phyloP scores from a whole-genome alignment of 2,888 invertebrate genomes.

The Apodemia mormo region DNA sequence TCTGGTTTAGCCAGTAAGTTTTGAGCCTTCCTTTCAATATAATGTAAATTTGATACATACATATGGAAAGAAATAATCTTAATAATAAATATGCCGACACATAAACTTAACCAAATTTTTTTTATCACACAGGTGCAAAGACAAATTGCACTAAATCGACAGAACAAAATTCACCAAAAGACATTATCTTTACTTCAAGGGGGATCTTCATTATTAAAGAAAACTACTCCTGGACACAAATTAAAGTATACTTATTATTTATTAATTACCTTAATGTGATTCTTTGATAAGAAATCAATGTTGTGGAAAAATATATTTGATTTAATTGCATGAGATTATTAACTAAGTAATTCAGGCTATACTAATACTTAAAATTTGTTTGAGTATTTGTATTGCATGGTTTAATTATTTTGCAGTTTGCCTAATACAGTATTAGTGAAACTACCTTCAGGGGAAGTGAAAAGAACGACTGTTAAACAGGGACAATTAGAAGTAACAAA shows the following conservation, averaged over 20 bases:
- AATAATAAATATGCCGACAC: too few relatives aligned
- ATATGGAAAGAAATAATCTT: too few relatives aligned
- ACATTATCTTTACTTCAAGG: slow-evolving; percentile 88
- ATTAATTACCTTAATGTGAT: neutral
- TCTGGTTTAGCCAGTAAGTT: too few relatives aligned
- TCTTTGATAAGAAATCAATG: too few relatives aligned
- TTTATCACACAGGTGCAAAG: slow-evolving; percentile 82
- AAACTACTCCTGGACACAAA: slow-evolving; percentile 65
- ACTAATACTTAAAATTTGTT: neutral
- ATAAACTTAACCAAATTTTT: neutral
- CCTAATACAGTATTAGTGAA: slow-evolving; percentile 75
- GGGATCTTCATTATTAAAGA: slow-evolving; percentile 80
- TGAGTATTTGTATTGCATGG: neutral
- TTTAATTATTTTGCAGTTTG: slow-evolving; percentile 53
- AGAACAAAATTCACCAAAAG: slow-evolving; percentile 86
- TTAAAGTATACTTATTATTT: slow-evolving; percentile 59
- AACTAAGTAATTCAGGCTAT: neutral
- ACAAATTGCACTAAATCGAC: slow-evolving; percentile 88
- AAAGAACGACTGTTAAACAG: slow-evolving; percentile 63
- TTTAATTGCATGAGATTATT: neutral
- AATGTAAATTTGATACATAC: too few relatives aligned
- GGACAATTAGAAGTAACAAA: slow-evolving; percentile 71
- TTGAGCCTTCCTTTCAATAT: too few relatives aligned
- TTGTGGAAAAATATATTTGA: neutral
- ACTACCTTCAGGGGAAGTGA: slow-evolving; percentile 69